A percentile compares a stretch with the other conserved stretches of the same genome.
Conservation (phyloP, 2,113 vertebrate species). For the Chaenocephalus aceratus region DNA sequence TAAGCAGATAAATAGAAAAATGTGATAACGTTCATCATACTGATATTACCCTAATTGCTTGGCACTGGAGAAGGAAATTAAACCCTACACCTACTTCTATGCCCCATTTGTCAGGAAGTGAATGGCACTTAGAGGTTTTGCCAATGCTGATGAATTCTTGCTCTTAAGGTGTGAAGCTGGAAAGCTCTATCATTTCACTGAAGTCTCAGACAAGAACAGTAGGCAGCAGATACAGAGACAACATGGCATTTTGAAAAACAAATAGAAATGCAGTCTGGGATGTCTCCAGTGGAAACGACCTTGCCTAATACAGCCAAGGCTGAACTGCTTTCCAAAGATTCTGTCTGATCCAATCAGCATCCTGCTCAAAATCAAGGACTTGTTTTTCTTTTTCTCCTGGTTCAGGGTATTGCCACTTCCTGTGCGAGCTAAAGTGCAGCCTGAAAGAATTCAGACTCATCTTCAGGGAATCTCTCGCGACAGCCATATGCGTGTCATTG, state of each 20-base stretch:
- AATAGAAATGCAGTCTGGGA: slow-evolving; percentile 34
- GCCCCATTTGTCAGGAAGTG: slow-evolving; percentile 71
- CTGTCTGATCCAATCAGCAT: slow-evolving; percentile 66
- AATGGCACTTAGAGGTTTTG: slow-evolving; percentile 64
- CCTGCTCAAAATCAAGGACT: slow-evolving; percentile 49
- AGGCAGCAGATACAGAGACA: slow-evolving; percentile 15
- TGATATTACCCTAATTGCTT: slow-evolving; percentile 73
- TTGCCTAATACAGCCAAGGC: slow-evolving; percentile 59
- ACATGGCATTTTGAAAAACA: slow-evolving; percentile 38
- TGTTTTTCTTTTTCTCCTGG: slow-evolving; percentile 18
- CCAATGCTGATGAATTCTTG: slow-evolving; percentile 58
- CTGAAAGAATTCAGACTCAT: slow-evolving; percentile 39
- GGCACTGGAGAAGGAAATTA: slow-evolving; percentile 70
- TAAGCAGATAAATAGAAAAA: slow-evolving; percentile 61
- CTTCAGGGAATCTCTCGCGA: slow-evolving; percentile 16
- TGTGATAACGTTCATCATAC: slow-evolving; percentile 69
- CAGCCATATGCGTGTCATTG: slow-evolving; percentile 48
- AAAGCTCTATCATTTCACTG: slow-evolving; percentile 55
- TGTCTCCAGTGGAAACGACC: slow-evolving; percentile 59
- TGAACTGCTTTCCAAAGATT: slow-evolving; percentile 66
- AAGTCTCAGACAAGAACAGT: slow-evolving; percentile 26
- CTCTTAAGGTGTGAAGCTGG: slow-evolving; percentile 40
- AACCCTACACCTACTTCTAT: slow-evolving; percentile 61
- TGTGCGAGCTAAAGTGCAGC: slow-evolving; percentile 21
- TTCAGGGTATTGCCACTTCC: slow-evolving; percentile 19